Percentiles rank a stretch among this genome's conserved stretches.
Evolutionary conservation across 1,140 invertebrate genomes (phyloP).

Genomic region (Harpegnathos saltator): DNA sequence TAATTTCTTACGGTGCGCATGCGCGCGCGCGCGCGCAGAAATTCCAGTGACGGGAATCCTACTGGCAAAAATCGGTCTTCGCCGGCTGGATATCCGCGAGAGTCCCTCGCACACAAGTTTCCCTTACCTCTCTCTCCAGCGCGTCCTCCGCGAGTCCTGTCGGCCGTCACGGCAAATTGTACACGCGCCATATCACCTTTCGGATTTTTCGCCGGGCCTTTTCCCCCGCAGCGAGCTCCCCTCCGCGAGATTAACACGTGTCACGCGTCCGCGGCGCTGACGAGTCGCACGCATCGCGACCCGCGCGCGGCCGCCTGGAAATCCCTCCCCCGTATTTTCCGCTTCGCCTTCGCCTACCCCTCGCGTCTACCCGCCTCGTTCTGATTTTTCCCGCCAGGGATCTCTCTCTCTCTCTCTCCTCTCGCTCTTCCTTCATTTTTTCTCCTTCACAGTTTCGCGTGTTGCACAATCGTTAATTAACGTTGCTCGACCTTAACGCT

Average conservation of each 20-base stretch:
- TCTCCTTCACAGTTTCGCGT: neutral
- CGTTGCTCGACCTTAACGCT: too few relatives aligned
- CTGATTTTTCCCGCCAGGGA: slow-evolving; percentile 9
- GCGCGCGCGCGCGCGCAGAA: too few relatives aligned
- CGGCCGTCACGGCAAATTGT: neutral
- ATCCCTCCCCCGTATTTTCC: neutral
- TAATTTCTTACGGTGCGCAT: too few relatives aligned
- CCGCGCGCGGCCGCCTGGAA: slow-evolving; percentile 23
- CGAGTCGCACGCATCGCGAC: slow-evolving; percentile 18
- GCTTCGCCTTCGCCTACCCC: neutral
- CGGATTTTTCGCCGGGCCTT: neutral
- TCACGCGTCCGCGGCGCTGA: slow-evolving; percentile 22
- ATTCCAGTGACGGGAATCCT: too few relatives aligned
- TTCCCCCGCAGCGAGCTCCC: neutral
- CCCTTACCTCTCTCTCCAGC: too few relatives aligned
- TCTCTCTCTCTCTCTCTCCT: slow-evolving; percentile 2
- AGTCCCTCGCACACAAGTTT: too few relatives aligned
- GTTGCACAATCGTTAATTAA: too few relatives aligned
- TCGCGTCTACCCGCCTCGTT: slow-evolving; percentile 12
- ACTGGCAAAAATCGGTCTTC: too few relatives aligned
- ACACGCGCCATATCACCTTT: neutral
- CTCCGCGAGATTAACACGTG: slow-evolving; percentile 4
- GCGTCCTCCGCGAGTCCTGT: too few relatives aligned
- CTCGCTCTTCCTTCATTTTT: slow-evolving; percentile 15
- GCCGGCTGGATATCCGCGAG: too few relatives aligned